Conservation (phyloP, 2,888 invertebrate genomes). For the Eudemis profundana region DNA sequence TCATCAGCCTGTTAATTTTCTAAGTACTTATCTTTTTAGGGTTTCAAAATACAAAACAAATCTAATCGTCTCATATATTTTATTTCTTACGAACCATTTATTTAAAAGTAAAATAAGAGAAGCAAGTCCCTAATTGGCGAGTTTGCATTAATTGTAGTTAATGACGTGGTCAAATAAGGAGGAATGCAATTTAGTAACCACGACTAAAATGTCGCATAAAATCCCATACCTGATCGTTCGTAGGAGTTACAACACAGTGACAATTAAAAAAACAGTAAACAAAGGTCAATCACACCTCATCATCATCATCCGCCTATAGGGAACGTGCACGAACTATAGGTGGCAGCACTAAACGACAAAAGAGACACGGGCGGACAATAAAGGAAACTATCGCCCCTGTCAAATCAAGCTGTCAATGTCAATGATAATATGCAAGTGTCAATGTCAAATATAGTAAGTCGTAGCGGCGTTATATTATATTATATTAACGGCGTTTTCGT, state of each 20-base stretch:
- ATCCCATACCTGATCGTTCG: slow-evolving; percentile 30
- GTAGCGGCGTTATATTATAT: too few relatives aligned
- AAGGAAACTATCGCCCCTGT: too few relatives aligned
- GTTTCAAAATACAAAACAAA: not conserved
- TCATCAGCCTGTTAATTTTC: too few relatives aligned
- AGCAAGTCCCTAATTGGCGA: slow-evolving; percentile 12
- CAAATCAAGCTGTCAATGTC: too few relatives aligned
- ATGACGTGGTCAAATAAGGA: slow-evolving; percentile 32
- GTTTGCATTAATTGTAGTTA: slow-evolving; percentile 32
- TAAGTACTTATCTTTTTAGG: not conserved
- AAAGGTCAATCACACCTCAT: not conserved
- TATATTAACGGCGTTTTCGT: too few relatives aligned
- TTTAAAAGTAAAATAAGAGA: slow-evolving; percentile 15
- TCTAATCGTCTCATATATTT: not conserved
- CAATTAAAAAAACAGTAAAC: slow-evolving; percentile 1
- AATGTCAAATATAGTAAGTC: too few relatives aligned
- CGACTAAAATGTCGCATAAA: slow-evolving; percentile 30
- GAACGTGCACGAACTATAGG: too few relatives aligned
- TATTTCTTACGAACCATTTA: not conserved
- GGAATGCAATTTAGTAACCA: slow-evolving; percentile 24
- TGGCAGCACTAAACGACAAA: too few relatives aligned
- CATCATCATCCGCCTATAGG: not conserved
- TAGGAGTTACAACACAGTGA: slow-evolving; percentile 16
- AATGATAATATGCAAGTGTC: too few relatives aligned
- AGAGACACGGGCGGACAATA: too few relatives aligned